Percentiles rank a stretch among this genome's conserved stretches.
phyloP scores from a whole-genome alignment of 2,113 vertebrate genomes.

The Willisornis vidua region DNA sequence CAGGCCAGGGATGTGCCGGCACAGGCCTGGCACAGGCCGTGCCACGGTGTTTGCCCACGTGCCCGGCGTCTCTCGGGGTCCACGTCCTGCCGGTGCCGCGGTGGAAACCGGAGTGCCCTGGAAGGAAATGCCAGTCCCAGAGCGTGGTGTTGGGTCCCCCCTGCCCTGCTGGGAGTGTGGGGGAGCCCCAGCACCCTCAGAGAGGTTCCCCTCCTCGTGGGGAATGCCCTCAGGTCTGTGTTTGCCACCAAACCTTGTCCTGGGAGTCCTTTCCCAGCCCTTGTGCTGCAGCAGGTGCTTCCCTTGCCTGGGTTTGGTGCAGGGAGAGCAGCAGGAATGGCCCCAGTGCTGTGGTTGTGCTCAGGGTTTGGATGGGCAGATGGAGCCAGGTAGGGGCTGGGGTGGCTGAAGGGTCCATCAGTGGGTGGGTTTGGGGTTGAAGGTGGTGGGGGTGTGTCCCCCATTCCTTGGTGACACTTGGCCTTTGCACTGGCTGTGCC shows the following conservation, averaged over 20 bases:
- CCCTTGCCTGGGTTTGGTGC: neutral
- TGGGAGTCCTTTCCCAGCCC: neutral
- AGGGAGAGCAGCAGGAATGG: neutral
- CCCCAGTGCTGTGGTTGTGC: neutral
- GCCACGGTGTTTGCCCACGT: accelerated
- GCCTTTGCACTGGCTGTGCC: neutral
- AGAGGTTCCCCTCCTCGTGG: accelerated
- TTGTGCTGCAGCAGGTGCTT: neutral
- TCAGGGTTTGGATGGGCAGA: accelerated
- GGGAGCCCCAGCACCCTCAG: neutral
- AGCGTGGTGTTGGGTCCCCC: accelerated
- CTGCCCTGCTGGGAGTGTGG: accelerated
- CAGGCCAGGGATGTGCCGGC: neutral
- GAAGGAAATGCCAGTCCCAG: neutral
- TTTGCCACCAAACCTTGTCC: neutral
- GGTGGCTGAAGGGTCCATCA: neutral
- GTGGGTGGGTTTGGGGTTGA: neutral
- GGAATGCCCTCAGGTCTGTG: accelerated
- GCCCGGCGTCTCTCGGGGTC: accelerated
- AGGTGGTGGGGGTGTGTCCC: neutral
- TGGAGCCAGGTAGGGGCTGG: neutral
- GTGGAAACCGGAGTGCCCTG: neutral
- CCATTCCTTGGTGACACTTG: neutral
- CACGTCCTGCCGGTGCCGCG: accelerated
- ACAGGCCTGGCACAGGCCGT: accelerated